Evolutionary conservation across 2,888 invertebrate genomes (phyloP).

Genomic region (Sepiola atlantica): DNA sequence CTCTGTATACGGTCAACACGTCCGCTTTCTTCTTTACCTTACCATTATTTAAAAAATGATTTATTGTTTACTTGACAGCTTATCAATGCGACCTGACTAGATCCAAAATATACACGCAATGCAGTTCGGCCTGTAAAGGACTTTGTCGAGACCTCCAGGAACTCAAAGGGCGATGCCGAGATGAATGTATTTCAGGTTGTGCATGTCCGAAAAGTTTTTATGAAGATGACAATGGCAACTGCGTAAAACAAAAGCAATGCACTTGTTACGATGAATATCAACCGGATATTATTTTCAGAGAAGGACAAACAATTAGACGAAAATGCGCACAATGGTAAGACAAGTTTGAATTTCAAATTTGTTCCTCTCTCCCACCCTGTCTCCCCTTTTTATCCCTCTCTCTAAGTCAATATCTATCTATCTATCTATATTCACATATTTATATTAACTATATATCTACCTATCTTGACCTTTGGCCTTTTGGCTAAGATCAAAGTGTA

Average conservation of each 20-base stretch:
- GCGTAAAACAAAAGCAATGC: not conserved
- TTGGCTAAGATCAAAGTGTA: no score
- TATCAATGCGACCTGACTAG: not conserved
- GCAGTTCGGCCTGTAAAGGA: not conserved
- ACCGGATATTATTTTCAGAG: not conserved
- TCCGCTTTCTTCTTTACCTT: no score
- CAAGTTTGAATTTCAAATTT: not conserved
- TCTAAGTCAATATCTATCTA: not conserved
- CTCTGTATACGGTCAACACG: no score
- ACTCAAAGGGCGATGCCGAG: not conserved
- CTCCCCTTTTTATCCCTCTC: not conserved
- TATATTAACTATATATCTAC: not conserved
- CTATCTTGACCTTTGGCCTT: no score
- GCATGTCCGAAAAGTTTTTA: not conserved
- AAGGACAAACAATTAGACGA: not conserved
- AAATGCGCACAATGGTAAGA: conserved; percentile 32
- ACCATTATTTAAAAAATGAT: not conserved
- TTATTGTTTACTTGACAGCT: not conserved
- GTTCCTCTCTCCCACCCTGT: no score
- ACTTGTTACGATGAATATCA: conserved; percentile 35
- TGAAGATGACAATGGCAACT: not conserved
- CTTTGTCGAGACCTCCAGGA: not conserved
- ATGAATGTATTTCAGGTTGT: conserved; percentile 42
- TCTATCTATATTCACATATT: no score
- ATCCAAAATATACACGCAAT: conserved; percentile 32